Evolutionary conservation across 1,140 invertebrate species (phyloP).

Genomic region (Atta cephalotes): DNA sequence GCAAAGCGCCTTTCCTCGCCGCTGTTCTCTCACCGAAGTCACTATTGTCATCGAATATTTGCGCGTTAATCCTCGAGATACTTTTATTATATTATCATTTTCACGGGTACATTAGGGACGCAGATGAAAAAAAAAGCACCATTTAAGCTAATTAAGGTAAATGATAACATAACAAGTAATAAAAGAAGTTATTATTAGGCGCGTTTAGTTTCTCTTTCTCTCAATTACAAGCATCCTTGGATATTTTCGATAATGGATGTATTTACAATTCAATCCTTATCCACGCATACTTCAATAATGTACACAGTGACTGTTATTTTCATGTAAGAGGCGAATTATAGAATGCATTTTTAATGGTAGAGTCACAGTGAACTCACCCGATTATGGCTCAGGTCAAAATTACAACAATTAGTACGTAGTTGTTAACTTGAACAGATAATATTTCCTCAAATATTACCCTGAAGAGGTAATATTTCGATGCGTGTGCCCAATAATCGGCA

Average conservation of each 20-base stretch:
- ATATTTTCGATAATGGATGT: slow-evolving; percentile 66
- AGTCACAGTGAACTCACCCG: slow-evolving; percentile 14
- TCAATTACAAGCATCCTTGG: slow-evolving; percentile 66
- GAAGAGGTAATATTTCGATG: slow-evolving; percentile 18
- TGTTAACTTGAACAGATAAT: slow-evolving; percentile 36
- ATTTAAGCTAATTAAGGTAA: slow-evolving; percentile 74
- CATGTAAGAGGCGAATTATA: slow-evolving; percentile 52
- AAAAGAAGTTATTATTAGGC: slow-evolving; percentile 73
- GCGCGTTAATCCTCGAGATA: slow-evolving; percentile 65
- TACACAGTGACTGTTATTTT: slow-evolving; percentile 49
- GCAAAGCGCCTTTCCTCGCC: slow-evolving; percentile 60
- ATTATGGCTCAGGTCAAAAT: slow-evolving; percentile 37
- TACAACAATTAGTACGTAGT: slow-evolving; percentile 38
- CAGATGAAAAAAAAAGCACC: slow-evolving; percentile 64
- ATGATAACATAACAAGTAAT: slow-evolving; percentile 72
- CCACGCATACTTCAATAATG: slow-evolving; percentile 63
- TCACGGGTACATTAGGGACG: slow-evolving; percentile 70
- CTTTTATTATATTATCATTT: slow-evolving; percentile 76
- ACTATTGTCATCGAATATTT: slow-evolving; percentile 70
- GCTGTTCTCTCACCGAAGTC: slow-evolving; percentile 64
- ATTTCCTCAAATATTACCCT: background rate
- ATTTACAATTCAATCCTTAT: slow-evolving; percentile 66
- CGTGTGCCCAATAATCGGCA: background rate
- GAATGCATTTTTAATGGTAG: slow-evolving; percentile 68
- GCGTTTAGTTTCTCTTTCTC: slow-evolving; percentile 69